Evolutionary conservation across 2,888 invertebrate genomes (phyloP), one percentile per base, ranked within the genome.

Genomic region (Altica lythri): DNA sequence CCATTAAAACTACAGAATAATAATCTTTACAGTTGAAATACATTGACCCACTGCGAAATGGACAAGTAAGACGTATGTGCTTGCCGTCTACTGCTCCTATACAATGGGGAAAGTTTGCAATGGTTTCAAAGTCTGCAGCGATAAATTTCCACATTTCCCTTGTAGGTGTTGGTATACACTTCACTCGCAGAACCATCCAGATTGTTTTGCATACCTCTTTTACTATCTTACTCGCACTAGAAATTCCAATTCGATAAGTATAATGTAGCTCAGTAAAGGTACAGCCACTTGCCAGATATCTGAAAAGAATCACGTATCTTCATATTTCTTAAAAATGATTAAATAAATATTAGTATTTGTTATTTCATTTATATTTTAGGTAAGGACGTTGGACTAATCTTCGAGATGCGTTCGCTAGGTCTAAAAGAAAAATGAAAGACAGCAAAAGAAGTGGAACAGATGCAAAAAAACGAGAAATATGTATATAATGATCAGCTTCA

Each of bases 241-340:
- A 53, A 38, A 46, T 55, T 14, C 34, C 49, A 25, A 56, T 34
- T 46, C 49, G 29, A 10, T 46, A 57, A 13, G 19, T 34, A 17
- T 40, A 45, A 18, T 57, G 45, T 16, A 56, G 38, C 9, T 53
- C 40, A 37, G 45, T 49, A 37, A 49, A 53, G 13, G 49, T 29
- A 44, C 53, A 53, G 27, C 48, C 48, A 51, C 56, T 50, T 55
- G 51, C 56, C 19, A 57, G 45, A 32, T 53, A 57, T 29, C 46
- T 57, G 37, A 56, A 52, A n/a, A n/a, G n/a, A n/a, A n/a, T n/a
- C n/a, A n/a, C n/a, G n/a, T n/a, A n/a, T n/a, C n/a, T n/a, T n/a
- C n/a, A n/a, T n/a, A n/a, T n/a, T n/a, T n/a, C n/a, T n/a, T n/a
- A n/a, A n/a, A n/a, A n/a, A n/a, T n/a, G n/a, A n/a, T n/a, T n/a